A percentile compares a stretch with the other conserved stretches of the same genome.
Evolutionary conservation across 2,797 vertebrate species (phyloP).

Genomic region (Trematomus bernacchii): DNA sequence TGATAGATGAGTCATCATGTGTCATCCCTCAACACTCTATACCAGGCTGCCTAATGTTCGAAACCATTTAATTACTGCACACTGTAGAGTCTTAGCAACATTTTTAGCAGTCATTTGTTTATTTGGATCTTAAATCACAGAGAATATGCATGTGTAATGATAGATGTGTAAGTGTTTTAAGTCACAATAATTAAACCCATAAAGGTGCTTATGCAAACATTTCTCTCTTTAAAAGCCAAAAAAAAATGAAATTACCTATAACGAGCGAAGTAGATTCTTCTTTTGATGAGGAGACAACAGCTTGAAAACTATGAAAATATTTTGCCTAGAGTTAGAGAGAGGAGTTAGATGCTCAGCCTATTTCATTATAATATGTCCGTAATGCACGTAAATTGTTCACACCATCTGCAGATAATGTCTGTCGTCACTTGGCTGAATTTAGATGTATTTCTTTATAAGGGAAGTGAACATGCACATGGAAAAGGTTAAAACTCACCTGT

Average conservation of each 20-base stretch:
- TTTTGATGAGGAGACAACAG: constrained; percentile 84
- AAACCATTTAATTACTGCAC: constrained; percentile 53
- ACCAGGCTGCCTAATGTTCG: constrained; percentile 47
- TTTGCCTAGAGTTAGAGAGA: constrained; percentile 80
- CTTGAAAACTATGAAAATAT: constrained; percentile 82
- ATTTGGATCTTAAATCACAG: constrained; percentile 8
- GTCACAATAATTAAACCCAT: neutral
- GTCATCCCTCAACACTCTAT: constrained; percentile 55
- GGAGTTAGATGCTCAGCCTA: neutral
- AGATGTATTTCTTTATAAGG: neutral
- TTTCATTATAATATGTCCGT: constrained; percentile 2
- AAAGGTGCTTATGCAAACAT: neutral
- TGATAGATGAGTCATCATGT: constrained; percentile 68
- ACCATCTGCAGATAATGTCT: neutral
- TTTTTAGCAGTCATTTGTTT: neutral
- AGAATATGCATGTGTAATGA: too few species aligned
- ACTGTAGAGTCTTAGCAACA: neutral
- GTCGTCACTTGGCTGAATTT: neutral
- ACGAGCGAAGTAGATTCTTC: constrained; percentile 81
- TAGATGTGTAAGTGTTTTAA: neutral
- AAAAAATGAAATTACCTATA: constrained; percentile 70
- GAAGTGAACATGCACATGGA: neutral
- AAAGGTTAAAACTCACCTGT: constrained; percentile 62
- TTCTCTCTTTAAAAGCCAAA: too few species aligned
- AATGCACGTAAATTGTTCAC: neutral